phyloP scores from a whole-genome alignment of 2,113 vertebrate genomes.

The Heterocephalus glaber region DNA sequence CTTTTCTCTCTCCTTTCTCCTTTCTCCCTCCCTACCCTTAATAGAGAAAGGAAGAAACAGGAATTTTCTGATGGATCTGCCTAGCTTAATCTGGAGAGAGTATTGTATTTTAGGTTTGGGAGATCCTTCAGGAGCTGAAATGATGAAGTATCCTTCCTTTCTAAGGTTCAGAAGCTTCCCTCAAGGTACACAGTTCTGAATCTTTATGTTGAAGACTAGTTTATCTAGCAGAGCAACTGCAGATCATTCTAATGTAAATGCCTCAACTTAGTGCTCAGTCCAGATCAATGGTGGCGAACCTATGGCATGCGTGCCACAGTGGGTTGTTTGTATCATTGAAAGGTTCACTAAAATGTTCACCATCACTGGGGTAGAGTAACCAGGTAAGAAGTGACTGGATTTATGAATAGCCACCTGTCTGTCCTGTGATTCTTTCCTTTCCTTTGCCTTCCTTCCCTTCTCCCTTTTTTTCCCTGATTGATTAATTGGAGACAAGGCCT shows the following conservation, averaged over 20 bases:
- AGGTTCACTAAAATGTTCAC: not conserved
- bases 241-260: slow-evolving; percentile 44
- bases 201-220: slow-evolving; percentile 5
- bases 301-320: not conserved
- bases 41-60: slow-evolving; percentile 10
- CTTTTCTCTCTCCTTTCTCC: not conserved
- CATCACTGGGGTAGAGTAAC: not conserved
- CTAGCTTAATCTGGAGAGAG: not conserved
- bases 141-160: not conserved
- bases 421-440: not conserved
- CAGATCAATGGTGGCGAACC: not conserved
- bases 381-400: not conserved
- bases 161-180: not conserved
- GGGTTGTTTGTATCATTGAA: not conserved
- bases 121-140: not conserved
- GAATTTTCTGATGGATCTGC: not conserved
- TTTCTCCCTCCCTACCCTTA: not conserved
- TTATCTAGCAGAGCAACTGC: not conserved
- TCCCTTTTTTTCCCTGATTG: not conserved
- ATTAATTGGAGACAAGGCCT: not conserved
- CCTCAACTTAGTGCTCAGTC: not conserved
- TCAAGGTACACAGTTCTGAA: not conserved
- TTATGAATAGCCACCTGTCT: slow-evolving; percentile 6
- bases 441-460: not conserved
- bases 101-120: not conserved